phyloP scores from a whole-genome alignment of 1,140 invertebrate species.

The Gonatopus flavifemur region DNA sequence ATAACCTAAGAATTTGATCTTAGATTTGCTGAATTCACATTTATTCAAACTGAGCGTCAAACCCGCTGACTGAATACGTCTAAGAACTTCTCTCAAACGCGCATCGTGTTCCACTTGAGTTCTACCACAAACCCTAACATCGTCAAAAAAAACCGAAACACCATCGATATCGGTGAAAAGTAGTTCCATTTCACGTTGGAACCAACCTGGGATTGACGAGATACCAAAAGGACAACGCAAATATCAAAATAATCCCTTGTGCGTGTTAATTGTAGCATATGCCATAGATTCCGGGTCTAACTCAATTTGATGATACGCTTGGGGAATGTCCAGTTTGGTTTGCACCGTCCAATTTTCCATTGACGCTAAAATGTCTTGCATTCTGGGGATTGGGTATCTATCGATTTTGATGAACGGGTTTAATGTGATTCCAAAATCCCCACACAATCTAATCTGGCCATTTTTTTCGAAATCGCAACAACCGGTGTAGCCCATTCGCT shows the following conservation, averaged over 20 bases:
- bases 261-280: background rate
- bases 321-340: background rate
- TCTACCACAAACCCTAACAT: conserved; percentile 40
- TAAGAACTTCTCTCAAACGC: conserved; percentile 29
- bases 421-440: background rate
- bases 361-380: background rate
- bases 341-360: background rate
- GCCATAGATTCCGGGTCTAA: background rate
- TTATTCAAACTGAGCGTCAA: conserved; percentile 27
- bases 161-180: conserved; percentile 31
- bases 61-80: conserved; percentile 23
- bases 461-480: too few relatives aligned
- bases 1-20: conserved; percentile 35
- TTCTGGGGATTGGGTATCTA: background rate
- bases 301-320: background rate
- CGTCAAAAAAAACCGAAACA: conserved; percentile 39
- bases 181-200: conserved; percentile 41
- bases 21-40: conserved; percentile 28
- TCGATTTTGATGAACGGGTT: background rate
- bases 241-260: conserved; percentile 1
- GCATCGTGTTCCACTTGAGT: conserved; percentile 35
- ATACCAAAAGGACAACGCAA: conserved; percentile 26
- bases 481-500: conserved; percentile 4
- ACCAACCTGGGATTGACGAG: conserved; percentile 40
- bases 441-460: background rate